phyloP scores from a whole-genome alignment of 2,113 vertebrate species.

The Apodemus sylvaticus region DNA sequence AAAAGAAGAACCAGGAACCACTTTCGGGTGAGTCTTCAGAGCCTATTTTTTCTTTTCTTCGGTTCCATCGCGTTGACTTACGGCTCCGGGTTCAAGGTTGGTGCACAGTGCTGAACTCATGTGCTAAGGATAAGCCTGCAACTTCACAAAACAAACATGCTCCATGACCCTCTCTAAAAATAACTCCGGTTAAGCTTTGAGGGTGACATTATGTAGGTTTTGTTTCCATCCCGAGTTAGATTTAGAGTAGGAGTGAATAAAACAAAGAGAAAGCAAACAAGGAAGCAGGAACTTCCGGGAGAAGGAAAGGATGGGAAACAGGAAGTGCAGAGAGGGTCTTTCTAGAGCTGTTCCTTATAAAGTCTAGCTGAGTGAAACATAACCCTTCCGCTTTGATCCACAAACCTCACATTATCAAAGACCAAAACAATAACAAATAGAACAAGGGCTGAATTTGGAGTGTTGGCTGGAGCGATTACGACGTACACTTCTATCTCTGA shows the following conservation, averaged over 20 bases:
- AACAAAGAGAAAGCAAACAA: background rate
- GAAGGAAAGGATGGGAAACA: background rate
- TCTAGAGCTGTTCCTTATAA: accelerated
- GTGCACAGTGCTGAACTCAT: constrained; percentile 56
- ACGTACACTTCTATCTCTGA: background rate
- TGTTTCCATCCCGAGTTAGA: background rate
- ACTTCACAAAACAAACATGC: constrained; percentile 47
- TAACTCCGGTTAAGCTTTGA: background rate
- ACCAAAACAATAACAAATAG: background rate
- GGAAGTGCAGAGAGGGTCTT: no score
- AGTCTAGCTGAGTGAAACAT: background rate
- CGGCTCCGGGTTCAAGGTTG: constrained; percentile 44
- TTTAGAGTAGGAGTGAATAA: background rate
- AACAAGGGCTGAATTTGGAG: background rate
- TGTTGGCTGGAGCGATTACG: background rate
- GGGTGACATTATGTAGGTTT: constrained; percentile 15
- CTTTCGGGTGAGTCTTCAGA: constrained; percentile 32
- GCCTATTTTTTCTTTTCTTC: background rate
- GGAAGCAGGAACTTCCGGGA: background rate
- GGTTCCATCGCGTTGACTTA: constrained; percentile 47
- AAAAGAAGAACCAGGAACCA: background rate
- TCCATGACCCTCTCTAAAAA: constrained; percentile 36
- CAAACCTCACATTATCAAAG: background rate
- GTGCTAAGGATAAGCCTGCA: constrained; percentile 46
- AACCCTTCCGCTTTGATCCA: background rate